Evolutionary conservation across 2,113 vertebrate genomes (phyloP), one percentile per base, ranked within the genome.

Genomic region (Patagioenas fasciata): DNA sequence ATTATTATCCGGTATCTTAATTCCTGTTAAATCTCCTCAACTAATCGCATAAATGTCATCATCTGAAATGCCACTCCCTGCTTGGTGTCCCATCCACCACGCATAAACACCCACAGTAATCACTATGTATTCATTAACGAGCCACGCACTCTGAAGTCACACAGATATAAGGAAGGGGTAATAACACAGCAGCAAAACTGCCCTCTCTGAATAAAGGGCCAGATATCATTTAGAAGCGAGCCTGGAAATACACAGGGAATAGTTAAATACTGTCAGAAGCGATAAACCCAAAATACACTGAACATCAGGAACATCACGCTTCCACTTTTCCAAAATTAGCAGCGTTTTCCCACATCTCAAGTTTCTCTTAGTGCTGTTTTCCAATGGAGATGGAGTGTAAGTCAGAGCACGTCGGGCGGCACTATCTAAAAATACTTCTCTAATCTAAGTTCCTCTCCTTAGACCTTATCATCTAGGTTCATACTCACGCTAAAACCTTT

Each of bases 401-500:
- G 73, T 60, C 40, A 80, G 75, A 87, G 38, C 77, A 32, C 0
- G 0, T 54, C 18, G 2, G 47, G 21, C 40, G 61, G 13, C 32
- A 38, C 25, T 84, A 80, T 42, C 90, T 91, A 86, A 92, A 94
- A 86, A 78, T 29, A 84, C 60, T 34, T 56, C 89, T 64, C 42
- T 38, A n/a, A 60, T 61, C 58, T 18, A 44, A 47, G 51, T 23
- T 85, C 13, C 28, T 71, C 53, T 42, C 13, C 56, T 75, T 18
- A 13, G 24, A 61, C 28, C 81, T 84, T 15, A 51, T 79, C 47
- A 53, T 61, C 65, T 15, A 25, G 51, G 69, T 85, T 79, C 77
- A 65, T 90, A 99, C 99, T 99, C 97, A 99, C 99, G 98, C 99
- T 94, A 99, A 98, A 97, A 99, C 99, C 98, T 99, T 99, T 96